Conservation (phyloP, 2,797 vertebrate genomes). For the Onychomys leucogaster region DNA sequence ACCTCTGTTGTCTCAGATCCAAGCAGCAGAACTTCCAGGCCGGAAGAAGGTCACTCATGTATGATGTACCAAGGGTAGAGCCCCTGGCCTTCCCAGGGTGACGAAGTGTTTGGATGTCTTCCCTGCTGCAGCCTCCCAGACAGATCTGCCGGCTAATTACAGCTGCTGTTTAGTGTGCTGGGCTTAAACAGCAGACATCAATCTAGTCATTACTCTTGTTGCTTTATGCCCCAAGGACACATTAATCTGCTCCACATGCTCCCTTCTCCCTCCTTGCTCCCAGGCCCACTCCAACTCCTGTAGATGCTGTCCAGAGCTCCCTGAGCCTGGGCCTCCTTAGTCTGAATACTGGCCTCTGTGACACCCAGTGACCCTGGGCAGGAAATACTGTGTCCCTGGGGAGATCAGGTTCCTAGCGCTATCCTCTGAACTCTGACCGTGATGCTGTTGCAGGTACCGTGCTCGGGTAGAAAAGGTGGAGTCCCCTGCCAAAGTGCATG, state of each 20-base stretch:
- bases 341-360: not conserved
- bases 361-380: not conserved
- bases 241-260: slow-evolving; percentile 75
- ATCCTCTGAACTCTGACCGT: not conserved
- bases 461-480: slow-evolving; percentile 96
- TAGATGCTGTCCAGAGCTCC: not conserved
- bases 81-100: slow-evolving; percentile 65
- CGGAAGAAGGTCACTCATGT: slow-evolving; percentile 3
- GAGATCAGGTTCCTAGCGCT: not conserved
- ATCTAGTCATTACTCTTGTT: slow-evolving; percentile 83
- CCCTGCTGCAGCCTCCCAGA: slow-evolving; percentile 79
- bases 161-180: slow-evolving; percentile 80
- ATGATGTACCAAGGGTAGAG: slow-evolving; percentile 36
- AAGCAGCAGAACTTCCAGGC: not conserved
- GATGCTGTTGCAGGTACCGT: slow-evolving; percentile 92
- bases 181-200: slow-evolving; percentile 83
- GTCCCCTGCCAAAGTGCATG: slow-evolving; percentile 93
- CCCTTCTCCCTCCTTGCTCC: slow-evolving; percentile 61
- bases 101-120: slow-evolving; percentile 60
- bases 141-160: slow-evolving; percentile 84
- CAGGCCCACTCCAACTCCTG: slow-evolving; percentile 43
- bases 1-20: slow-evolving; percentile 31
- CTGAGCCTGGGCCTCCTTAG: not conserved
- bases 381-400: not conserved
- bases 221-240: slow-evolving; percentile 82